Evolutionary conservation across 2,113 vertebrate species (phyloP), one percentile per base, ranked within the genome.

Genomic region (Corythoichthys haematopterus): DNA sequence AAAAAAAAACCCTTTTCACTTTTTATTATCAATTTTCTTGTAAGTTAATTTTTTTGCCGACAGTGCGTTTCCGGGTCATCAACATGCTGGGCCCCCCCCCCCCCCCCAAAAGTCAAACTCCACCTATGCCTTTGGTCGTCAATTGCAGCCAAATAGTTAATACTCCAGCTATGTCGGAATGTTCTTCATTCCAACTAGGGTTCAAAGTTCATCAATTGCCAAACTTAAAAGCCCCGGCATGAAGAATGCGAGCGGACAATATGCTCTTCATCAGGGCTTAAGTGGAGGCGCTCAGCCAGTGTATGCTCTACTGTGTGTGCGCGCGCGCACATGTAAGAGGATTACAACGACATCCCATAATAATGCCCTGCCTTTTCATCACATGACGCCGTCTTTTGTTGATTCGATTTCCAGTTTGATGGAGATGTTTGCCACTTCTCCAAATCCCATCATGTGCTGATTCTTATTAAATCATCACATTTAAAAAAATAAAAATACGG

Each of bases 271-370:
- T 71, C 71, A 43, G 55, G 65, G 47, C 10, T 73, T 69, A 74
- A 83, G 79, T 80, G 60, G 74, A 87, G 74, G 43, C 60, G 40
- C 9, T 72, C 84, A 68, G 52, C 48, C 11, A 37, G 20, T 35
- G 48, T 69, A 60, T 64, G 60, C 62, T 64, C 66, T 78, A 84
- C 88, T 64, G 78, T 84, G 82, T 84, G 73, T 78, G 64, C 6
- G 47, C 79, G 73, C 50, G 72, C 40, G 40, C 40, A 43, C 40
- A 43, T 75, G 78, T 88, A 87, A 91, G 86, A 85, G 86, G 90
- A 91, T 92, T 92, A 92, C 60, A 75, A 81, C 83, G 82, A 40
- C 78, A 76, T 82, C 75, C 84, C 85, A 85, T 84, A 91, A 88
- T 87, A 88, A 87, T 83, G 79, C 76, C 77, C 85, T 79, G 57